A percentile compares a stretch with the other conserved stretches of the same genome.
Conservation (phyloP, 2,797 vertebrate species). For the Melopsittacus undulatus region DNA sequence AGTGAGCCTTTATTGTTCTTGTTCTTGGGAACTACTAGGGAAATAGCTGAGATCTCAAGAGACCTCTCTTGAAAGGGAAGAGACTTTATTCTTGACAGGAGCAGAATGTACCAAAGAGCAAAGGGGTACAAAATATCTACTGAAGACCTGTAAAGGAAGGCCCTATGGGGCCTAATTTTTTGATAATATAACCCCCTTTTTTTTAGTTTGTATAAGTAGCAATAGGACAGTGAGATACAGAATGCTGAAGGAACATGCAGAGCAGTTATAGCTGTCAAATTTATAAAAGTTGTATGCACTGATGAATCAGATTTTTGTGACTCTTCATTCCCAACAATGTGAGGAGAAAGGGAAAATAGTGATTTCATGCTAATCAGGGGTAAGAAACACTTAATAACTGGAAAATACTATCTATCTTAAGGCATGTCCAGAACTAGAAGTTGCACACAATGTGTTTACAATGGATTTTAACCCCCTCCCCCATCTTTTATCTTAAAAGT, state of each 20-base stretch:
- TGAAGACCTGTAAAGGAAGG: neutral
- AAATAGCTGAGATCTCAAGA: slow-evolving; percentile 42
- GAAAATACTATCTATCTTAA: neutral
- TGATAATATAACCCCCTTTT: neutral
- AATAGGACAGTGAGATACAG: neutral
- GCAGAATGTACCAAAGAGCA: neutral
- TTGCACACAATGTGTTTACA: neutral
- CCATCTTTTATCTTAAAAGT: neutral
- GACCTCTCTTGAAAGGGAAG: slow-evolving; percentile 8
- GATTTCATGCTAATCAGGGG: neutral
- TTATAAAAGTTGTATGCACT: neutral
- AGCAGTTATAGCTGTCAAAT: neutral
- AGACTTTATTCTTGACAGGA: neutral
- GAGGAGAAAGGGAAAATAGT: neutral
- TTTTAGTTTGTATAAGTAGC: neutral
- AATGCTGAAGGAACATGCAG: neutral
- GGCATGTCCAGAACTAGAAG: neutral
- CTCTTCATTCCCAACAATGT: neutral
- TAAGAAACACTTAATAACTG: neutral
- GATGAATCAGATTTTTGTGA: neutral
- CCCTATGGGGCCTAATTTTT: neutral
- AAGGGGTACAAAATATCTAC: neutral
- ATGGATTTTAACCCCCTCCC: neutral
- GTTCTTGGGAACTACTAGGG: neutral
- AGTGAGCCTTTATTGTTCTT: neutral